A percentile compares a stretch with the other conserved stretches of the same genome.
phyloP scores from a whole-genome alignment of 2,113 vertebrate genomes.

The Pteropus alecto region DNA sequence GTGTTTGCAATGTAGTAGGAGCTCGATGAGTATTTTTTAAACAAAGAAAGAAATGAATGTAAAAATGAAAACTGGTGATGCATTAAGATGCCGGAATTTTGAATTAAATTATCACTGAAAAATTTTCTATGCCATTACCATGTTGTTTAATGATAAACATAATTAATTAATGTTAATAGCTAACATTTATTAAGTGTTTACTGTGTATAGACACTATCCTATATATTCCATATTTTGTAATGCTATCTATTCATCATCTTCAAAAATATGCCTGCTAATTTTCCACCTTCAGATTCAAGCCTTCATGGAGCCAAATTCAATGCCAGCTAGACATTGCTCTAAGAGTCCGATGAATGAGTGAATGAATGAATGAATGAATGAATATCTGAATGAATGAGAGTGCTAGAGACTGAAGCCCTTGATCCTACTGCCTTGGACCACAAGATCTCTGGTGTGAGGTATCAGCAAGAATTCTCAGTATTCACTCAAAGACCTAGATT shows the following conservation, averaged over 20 bases:
- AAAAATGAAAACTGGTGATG: neutral
- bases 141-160: neutral
- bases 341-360: neutral
- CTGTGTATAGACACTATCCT: neutral
- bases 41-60: neutral
- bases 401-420: neutral
- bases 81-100: neutral
- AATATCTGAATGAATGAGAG: neutral
- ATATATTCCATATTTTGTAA: neutral
- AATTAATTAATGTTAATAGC: neutral
- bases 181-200: neutral
- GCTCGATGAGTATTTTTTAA: neutral
- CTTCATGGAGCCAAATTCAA: neutral
- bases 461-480: neutral
- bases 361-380: neutral
- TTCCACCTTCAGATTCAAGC: neutral
- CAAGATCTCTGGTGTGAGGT: neutral
- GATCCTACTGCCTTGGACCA: neutral
- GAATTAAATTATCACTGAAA: neutral
- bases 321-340: neutral
- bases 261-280: neutral
- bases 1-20: neutral
- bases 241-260: neutral
- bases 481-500: neutral
- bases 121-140: neutral